Conservation (phyloP, 2,113 vertebrate genomes). For the Semnornis frantzii region DNA sequence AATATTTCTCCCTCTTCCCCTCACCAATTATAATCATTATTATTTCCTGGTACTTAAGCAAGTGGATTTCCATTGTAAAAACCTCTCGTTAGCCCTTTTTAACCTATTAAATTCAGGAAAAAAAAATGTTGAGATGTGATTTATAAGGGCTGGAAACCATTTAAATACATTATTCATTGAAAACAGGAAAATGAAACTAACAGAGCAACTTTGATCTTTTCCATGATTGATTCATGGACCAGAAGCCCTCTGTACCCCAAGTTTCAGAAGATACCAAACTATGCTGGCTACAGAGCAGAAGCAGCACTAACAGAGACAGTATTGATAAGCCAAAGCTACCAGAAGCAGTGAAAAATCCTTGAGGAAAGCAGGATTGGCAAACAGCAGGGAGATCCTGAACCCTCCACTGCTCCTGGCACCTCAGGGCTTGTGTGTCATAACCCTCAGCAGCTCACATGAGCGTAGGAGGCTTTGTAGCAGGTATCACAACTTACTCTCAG, state of each 20-base stretch:
- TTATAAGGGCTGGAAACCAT: constrained; percentile 10
- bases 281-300: neutral
- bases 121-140: constrained; percentile 1
- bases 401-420: accelerated
- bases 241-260: neutral
- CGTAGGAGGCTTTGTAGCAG: neutral
- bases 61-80: constrained; percentile 36
- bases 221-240: neutral
- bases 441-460: neutral
- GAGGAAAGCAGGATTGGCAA: neutral
- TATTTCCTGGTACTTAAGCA: constrained; percentile 11
- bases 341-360: neutral
- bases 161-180: constrained; percentile 53
- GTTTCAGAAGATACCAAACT: neutral
- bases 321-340: neutral
- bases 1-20: neutral
- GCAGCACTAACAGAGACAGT: neutral
- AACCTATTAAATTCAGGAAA: neutral
- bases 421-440: neutral
- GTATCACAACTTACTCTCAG: neutral
- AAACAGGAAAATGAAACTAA: constrained; percentile 49
- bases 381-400: neutral
- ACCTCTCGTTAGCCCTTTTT: neutral
- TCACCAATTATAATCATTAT: neutral
- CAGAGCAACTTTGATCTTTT: constrained; percentile 27